These are phyloP conservation scores for Colletes collaris DNA, from an alignment of 2,888 invertebrate species.

Conservation along the genomic window DNA sequence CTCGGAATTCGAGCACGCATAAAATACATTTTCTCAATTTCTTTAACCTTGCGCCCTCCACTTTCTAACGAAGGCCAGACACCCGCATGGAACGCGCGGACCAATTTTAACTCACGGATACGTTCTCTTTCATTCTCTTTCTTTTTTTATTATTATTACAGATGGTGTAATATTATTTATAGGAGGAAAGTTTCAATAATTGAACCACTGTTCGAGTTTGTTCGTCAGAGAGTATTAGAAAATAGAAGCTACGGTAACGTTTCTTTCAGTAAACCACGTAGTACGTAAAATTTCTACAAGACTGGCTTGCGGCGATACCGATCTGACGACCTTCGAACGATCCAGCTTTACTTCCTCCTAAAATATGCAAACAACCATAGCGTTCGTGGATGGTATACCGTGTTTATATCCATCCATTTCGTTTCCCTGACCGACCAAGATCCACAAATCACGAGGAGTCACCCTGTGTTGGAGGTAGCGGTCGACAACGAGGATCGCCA, in stretches of 20 bases:
- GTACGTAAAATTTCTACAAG: constrained; percentile 1
- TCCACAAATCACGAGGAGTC: constrained; percentile 47
- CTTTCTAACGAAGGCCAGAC: not conserved
- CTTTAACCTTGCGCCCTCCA: constrained; percentile 14
- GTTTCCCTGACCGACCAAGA: not conserved
- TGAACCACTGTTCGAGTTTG: no score
- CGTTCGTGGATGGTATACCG: constrained; percentile 22
- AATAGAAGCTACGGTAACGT: no score
- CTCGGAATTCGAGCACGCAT: constrained; percentile 20
- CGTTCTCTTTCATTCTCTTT: no score
- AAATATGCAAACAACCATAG: constrained; percentile 46
- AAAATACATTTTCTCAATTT: constrained; percentile 6
- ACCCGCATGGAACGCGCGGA: not conserved
- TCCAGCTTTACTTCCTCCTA: not conserved
- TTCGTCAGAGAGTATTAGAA: no score
- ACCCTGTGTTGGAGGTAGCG: not conserved
- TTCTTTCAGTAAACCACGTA: not conserved
- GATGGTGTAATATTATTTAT: no score
- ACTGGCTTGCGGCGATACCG: constrained; percentile 16
- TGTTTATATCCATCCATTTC: constrained; percentile 7
- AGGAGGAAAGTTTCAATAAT: no score
- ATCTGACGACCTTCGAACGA: constrained; percentile 21
- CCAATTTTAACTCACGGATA: not conserved
- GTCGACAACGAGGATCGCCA: not conserved
- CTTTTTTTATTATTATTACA: no score